phyloP scores from a whole-genome alignment of 2,888 invertebrate species.

The Gymnocheta viridis region DNA sequence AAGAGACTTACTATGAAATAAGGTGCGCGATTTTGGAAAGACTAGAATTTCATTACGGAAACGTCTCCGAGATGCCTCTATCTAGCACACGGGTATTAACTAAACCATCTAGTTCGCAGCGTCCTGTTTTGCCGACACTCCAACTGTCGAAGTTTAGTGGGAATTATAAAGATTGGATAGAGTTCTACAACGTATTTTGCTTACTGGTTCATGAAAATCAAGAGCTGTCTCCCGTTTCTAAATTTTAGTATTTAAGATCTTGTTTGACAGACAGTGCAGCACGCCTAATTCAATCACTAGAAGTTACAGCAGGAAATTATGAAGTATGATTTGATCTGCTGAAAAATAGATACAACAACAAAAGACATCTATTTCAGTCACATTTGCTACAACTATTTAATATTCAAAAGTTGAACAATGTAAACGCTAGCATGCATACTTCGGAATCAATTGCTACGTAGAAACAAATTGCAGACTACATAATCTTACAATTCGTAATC shows the following conservation, averaged over 20 bases:
- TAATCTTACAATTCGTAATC: no score
- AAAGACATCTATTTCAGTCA: slow-evolving; percentile 24
- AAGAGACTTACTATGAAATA: no score
- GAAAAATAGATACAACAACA: slow-evolving; percentile 19
- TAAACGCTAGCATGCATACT: slow-evolving; percentile 57
- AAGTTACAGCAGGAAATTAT: slow-evolving; percentile 60
- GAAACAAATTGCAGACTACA: slow-evolving; percentile 55
- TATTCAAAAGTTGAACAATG: slow-evolving; percentile 36
- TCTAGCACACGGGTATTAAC: no score
- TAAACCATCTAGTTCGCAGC: no score
- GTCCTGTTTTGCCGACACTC: no score
- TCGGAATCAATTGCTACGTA: slow-evolving; percentile 55
- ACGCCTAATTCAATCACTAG: slow-evolving; percentile 53
- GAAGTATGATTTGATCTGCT: slow-evolving; percentile 49
- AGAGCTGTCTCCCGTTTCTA: slow-evolving; percentile 46
- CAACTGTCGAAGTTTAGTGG: no score
- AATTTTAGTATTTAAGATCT: slow-evolving; percentile 57
- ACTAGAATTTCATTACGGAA: no score
- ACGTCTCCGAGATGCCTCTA: no score
- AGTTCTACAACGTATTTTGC: no score
- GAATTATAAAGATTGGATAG: no score
- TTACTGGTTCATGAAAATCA: slow-evolving; percentile 49
- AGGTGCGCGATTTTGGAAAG: no score
- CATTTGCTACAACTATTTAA: slow-evolving; percentile 22
- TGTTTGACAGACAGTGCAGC: slow-evolving; percentile 42